Evolutionary conservation across 2,113 vertebrate genomes (phyloP).

Genomic region (Xyrauchen texanus): DNA sequence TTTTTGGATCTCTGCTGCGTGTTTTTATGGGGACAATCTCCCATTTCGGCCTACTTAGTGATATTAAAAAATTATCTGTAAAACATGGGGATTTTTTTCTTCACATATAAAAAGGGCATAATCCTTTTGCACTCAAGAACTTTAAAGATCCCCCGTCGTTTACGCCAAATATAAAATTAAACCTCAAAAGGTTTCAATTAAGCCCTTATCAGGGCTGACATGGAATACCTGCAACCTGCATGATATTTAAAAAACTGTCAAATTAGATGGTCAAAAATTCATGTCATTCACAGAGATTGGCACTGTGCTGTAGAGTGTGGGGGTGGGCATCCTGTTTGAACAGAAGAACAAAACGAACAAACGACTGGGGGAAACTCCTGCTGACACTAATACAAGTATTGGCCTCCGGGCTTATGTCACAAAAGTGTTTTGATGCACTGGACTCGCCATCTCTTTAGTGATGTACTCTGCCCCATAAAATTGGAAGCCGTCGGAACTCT

Average conservation of each 20-base stretch:
- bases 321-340: slow-evolving; percentile 38
- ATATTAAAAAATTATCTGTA: slow-evolving; percentile 46
- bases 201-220: background rate
- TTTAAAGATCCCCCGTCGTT: too few relatives aligned
- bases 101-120: slow-evolving; percentile 14
- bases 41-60: slow-evolving; percentile 48
- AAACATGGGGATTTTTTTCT: background rate
- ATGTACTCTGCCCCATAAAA: slow-evolving; percentile 49
- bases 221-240: background rate
- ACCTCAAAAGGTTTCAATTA: background rate
- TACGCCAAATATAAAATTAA: too few relatives aligned
- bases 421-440: slow-evolving; percentile 54
- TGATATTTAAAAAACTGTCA: background rate
- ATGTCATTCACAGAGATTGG: slow-evolving; percentile 8
- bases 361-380: slow-evolving; percentile 55
- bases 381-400: slow-evolving; percentile 57
- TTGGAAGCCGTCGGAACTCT: slow-evolving; percentile 60
- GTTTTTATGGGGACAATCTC: background rate
- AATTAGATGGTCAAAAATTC: slow-evolving; percentile 24
- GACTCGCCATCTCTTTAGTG: slow-evolving; percentile 45
- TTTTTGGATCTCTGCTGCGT: slow-evolving; percentile 33
- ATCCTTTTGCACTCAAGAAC: too few relatives aligned
- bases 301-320: slow-evolving; percentile 6
- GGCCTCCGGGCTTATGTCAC: slow-evolving; percentile 53
- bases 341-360: slow-evolving; percentile 54